Conservation (phyloP, 1,140 invertebrate species). For the Theocolax elegans region DNA sequence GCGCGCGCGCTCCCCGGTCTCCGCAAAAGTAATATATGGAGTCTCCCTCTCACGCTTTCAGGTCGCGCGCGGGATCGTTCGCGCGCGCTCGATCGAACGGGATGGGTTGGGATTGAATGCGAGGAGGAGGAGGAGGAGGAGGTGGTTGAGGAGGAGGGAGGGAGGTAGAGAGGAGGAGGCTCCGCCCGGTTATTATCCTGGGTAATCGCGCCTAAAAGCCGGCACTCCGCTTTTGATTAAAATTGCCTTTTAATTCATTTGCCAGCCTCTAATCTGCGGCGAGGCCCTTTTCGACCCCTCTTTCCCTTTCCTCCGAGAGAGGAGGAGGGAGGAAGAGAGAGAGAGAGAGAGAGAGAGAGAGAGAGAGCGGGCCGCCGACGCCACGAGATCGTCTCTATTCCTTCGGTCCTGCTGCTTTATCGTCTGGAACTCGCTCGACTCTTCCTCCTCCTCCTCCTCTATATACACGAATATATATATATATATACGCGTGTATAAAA, state of each 20-base stretch:
- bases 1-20: no score
- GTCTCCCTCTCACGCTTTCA: neutral
- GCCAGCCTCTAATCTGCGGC: slow-evolving; percentile 62
- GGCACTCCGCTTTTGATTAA: slow-evolving; percentile 65
- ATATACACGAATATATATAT: no score
- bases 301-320: no score
- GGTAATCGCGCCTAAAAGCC: slow-evolving; percentile 66
- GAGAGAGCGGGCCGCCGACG: neutral
- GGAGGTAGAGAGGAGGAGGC: neutral
- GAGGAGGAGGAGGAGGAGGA: no score
- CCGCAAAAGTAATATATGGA: slow-evolving; percentile 35
- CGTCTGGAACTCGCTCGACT: no score
- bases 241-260: slow-evolving; percentile 68
- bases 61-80: neutral
- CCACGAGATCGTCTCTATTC: neutral
- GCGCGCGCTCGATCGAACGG: neutral
- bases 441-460: no score
- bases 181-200: slow-evolving; percentile 64
- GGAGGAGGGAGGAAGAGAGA: no score
- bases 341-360: neutral
- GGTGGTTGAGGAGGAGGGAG: no score
- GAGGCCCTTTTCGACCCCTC: no score
- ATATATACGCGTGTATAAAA: no score
- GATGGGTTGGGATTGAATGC: no score
- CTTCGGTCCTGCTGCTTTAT: no score